Evolutionary conservation across 2,113 vertebrate genomes (phyloP), one percentile per base, ranked within the genome.

Genomic region (Salvelinus namaycush): DNA sequence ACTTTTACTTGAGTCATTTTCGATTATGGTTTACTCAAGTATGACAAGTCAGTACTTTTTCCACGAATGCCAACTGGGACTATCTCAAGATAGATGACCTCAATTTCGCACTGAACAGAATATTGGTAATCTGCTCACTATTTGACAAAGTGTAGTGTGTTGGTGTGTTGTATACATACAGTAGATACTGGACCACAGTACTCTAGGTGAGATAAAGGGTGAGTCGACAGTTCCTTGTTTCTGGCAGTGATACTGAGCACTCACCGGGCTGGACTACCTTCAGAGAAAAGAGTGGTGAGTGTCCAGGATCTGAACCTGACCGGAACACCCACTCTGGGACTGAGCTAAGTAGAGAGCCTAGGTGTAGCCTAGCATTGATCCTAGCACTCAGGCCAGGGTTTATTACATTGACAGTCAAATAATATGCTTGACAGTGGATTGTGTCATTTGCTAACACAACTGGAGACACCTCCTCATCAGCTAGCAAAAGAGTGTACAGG

Each of bases 211-310:
- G 54, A 7, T 49, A 34, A 44, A 60, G 14, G 3, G 64, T 29
- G 64, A 67, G 73, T 39, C 34, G 6, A 8, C 6, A 39, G 34
- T 90, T 89, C 90, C 91, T 87, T 91, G 82, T 79, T 77, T 7
- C 78, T 70, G 87, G 79, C 51, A 76, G 74, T 67, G n/a, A 75
- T 69, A 73, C 78, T 74, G 71, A 81, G 81, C 79, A 88, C 88
- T 88, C 89, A 88, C 89, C 88, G 34, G 73, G 80, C 54, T 76
- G n/a, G 68, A 16, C 31, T 34, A 5, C 31, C 31, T 26, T 65
- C 31, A 69, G 68, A 22, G 18, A 39, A 69, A 5, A 70, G 34
- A 39, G n/a, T 39, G 39, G 68, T 18, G 68, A 70, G 34, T 39
- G 34, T 20, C 68, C 68, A 2, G 31, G 34, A 69, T 39, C 68